Percentiles rank a stretch among this genome's conserved stretches.
Evolutionary conservation across 2,797 vertebrate species (phyloP).

Genomic region (Bryconaethiops microstoma): DNA sequence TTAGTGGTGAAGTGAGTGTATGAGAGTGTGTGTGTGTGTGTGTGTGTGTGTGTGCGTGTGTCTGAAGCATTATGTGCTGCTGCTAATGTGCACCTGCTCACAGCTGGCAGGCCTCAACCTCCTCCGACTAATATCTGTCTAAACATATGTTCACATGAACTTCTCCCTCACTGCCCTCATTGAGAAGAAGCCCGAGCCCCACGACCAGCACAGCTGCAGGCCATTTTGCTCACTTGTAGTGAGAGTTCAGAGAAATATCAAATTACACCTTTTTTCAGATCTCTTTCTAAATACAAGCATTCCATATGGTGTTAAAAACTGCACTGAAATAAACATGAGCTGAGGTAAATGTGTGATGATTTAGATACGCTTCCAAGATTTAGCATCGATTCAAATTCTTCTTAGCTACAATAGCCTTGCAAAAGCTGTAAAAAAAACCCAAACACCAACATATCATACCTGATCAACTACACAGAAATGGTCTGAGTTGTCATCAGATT

Average conservation of each 20-base stretch:
- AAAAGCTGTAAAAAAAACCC: too few relatives aligned
- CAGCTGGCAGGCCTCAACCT: neutral
- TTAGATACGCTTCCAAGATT: too few relatives aligned
- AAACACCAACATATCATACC: too few relatives aligned
- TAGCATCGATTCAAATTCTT: too few relatives aligned
- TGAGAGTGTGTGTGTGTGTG: neutral
- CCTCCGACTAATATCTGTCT: neutral
- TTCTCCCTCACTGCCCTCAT: neutral
- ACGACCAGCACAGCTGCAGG: neutral
- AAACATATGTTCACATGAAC: neutral
- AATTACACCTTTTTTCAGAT: neutral
- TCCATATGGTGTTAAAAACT: too few relatives aligned
- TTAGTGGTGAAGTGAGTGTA: too few relatives aligned
- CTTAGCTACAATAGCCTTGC: too few relatives aligned
- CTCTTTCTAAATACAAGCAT: too few relatives aligned
- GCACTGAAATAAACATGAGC: too few relatives aligned
- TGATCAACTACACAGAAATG: too few relatives aligned
- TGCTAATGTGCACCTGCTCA: conserved; percentile 1
- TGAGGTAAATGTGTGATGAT: too few relatives aligned
- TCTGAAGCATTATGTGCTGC: neutral
- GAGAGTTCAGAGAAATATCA: neutral
- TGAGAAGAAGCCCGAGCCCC: neutral
- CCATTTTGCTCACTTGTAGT: neutral
- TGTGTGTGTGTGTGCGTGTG: neutral
- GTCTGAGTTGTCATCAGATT: neutral